phyloP scores from a whole-genome alignment of 2,113 vertebrate species.

The Larimichthys polyactis region DNA sequence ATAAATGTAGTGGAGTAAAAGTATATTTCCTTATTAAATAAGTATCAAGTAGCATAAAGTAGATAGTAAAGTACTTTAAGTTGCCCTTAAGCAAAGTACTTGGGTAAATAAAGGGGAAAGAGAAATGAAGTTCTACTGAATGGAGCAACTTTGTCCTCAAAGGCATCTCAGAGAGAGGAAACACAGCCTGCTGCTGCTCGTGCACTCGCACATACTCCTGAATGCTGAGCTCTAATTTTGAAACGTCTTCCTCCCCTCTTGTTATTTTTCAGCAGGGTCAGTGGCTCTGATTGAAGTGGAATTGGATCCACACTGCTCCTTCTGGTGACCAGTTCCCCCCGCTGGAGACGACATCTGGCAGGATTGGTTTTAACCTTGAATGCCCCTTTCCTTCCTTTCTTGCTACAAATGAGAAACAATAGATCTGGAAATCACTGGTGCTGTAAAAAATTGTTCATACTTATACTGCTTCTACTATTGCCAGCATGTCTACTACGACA shows the following conservation, averaged over 20 bases:
- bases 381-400: not conserved
- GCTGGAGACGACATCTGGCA: constrained; percentile 63
- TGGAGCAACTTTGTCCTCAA: constrained; percentile 26
- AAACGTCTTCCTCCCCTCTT: not conserved
- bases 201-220: not conserved
- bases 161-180: constrained; percentile 24
- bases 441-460: not conserved
- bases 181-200: constrained; percentile 9
- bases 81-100: not conserved
- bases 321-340: constrained; percentile 8
- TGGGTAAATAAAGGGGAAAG: not conserved
- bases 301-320: constrained; percentile 34
- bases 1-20: not conserved
- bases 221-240: constrained; percentile 7
- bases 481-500: not conserved
- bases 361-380: constrained; percentile 52
- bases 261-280: constrained; percentile 42
- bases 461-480: not conserved
- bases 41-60: not conserved
- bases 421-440: not conserved
- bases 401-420: constrained; percentile 1
- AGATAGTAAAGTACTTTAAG: not conserved
- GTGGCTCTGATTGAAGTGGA: constrained; percentile 49
- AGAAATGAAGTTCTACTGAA: constrained; percentile 30
- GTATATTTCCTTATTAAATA: not conserved